Evolutionary conservation across 2,888 invertebrate species (phyloP).

Genomic region (Orthosia gracilis): DNA sequence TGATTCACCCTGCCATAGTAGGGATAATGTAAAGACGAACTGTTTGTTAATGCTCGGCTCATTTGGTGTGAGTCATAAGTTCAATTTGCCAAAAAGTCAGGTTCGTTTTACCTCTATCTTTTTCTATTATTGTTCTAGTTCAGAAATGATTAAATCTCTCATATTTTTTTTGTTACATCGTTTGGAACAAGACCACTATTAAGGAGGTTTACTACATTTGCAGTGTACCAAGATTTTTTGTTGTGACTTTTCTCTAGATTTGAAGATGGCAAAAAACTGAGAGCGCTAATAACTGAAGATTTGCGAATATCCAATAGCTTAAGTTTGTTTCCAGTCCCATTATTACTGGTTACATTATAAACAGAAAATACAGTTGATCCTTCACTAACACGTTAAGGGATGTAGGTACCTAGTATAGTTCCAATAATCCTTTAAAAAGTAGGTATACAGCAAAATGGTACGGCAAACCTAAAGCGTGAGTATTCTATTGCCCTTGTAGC

Average conservation of each 20-base stretch:
- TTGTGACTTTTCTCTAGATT: neutral
- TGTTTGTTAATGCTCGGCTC: neutral
- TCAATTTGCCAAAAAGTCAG: too few relatives aligned
- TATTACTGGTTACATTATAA: neutral
- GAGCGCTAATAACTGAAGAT: neutral
- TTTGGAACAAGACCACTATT: constrained; percentile 1
- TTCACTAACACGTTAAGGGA: neutral
- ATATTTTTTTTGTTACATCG: neutral
- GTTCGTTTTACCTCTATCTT: neutral
- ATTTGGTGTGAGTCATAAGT: constrained; percentile 4
- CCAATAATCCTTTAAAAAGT: neutral
- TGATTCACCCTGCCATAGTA: constrained; percentile 54
- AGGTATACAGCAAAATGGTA: neutral
- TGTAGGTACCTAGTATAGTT: neutral
- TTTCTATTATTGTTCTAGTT: neutral
- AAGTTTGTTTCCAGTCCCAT: neutral
- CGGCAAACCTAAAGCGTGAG: constrained; percentile 15
- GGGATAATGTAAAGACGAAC: neutral
- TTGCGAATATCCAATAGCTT: neutral
- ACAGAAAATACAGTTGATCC: neutral
- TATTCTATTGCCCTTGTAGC: constrained; percentile 23
- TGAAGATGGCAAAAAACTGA: neutral
- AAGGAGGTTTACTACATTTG: neutral
- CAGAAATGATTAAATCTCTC: neutral
- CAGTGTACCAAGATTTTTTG: neutral